Conservation (phyloP, 2,113 vertebrate species). For the Scophthalmus maximus region DNA sequence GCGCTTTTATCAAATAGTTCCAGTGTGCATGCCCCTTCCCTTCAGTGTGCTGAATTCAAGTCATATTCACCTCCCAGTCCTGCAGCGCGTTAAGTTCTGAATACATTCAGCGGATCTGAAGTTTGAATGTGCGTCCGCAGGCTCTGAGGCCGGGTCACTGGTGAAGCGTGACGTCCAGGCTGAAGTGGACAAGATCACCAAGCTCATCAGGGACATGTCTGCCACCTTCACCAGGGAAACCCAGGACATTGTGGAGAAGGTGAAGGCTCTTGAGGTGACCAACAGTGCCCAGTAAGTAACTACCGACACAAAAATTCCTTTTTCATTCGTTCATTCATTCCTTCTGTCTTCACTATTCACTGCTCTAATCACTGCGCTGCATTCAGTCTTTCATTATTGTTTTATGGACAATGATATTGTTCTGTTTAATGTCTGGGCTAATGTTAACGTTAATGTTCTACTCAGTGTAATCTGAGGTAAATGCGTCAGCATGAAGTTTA, state of each 20-base stretch:
- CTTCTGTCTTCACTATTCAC: too few species aligned
- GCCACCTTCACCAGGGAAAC: slow-evolving; percentile 30
- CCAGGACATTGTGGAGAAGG: slow-evolving; percentile 66
- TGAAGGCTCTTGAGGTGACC: slow-evolving; percentile 68
- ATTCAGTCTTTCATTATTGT: too few species aligned
- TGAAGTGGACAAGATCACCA: slow-evolving; percentile 61
- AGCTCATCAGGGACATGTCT: slow-evolving; percentile 64
- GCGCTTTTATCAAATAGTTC: too few species aligned
- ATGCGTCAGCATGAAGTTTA: too few species aligned
- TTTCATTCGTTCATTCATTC: too few species aligned
- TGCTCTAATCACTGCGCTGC: too few species aligned
- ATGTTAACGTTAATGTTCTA: too few species aligned
- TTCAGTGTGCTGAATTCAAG: background rate
- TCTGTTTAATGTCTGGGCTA: too few species aligned
- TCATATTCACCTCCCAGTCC: background rate
- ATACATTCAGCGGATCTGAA: background rate
- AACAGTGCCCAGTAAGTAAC: slow-evolving; percentile 73
- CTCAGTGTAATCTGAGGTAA: too few species aligned
- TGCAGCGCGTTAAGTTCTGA: too few species aligned
- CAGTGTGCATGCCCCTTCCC: too few species aligned
- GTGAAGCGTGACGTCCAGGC: slow-evolving; percentile 65
- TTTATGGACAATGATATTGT: too few species aligned
- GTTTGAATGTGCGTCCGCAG: slow-evolving; percentile 38
- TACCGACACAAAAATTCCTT: background rate
- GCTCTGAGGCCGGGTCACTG: slow-evolving; percentile 67